Conservation (phyloP, 2,888 invertebrate species). For the Himalopsyche japonica region DNA sequence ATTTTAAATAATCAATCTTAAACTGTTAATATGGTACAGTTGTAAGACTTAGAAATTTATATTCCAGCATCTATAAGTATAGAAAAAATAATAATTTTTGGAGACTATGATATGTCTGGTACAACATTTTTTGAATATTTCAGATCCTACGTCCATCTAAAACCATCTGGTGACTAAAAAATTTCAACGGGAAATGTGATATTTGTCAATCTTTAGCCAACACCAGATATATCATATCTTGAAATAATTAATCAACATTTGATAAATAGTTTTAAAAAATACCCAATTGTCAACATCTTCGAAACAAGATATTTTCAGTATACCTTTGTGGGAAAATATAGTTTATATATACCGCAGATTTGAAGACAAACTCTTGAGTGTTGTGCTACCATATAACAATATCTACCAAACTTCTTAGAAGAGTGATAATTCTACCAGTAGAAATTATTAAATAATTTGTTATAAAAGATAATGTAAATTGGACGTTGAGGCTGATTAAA, state of each 20-base stretch:
- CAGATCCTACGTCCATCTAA: too few relatives aligned
- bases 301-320: neutral
- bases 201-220: too few relatives aligned
- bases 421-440: conserved; percentile 33
- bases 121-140: too few relatives aligned
- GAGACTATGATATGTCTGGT: neutral
- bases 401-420: conserved; percentile 33
- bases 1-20: neutral
- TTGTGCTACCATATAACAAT: conserved; percentile 10
- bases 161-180: too few relatives aligned
- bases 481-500: conserved; percentile 38
- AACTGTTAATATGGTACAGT: neutral
- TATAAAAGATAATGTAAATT: conserved; percentile 22
- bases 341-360: neutral
- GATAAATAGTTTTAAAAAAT: neutral
- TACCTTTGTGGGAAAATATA: neutral
- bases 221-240: neutral
- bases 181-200: too few relatives aligned
- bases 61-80: neutral
- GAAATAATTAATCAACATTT: neutral
- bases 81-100: neutral
- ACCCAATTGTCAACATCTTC: neutral
- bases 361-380: conserved; percentile 22
- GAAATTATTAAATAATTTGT: conserved; percentile 19
- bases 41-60: neutral